These are phyloP conservation scores for Littorina saxatilis DNA, from an alignment of 1,140 invertebrate genomes.

Conservation along the genomic window DNA sequence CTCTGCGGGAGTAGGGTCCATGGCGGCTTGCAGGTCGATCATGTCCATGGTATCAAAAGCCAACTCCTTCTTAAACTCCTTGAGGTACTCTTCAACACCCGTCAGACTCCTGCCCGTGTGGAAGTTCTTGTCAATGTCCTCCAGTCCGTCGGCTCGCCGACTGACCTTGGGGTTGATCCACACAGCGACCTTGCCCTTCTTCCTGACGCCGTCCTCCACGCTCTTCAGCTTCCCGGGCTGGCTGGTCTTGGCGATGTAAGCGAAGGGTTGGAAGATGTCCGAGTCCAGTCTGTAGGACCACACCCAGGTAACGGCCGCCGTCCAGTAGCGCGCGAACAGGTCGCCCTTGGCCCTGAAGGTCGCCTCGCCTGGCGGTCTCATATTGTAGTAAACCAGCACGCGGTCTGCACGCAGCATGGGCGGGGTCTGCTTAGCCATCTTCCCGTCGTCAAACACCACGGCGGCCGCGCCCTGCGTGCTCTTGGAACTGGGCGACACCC, in stretches of 20 bases:
- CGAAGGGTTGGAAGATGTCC: constrained; percentile 21
- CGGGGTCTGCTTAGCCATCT: constrained; percentile 3
- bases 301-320: constrained; percentile 19
- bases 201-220: too few relatives aligned
- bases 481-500: background rate
- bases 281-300: constrained; percentile 12
- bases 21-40: constrained; percentile 53
- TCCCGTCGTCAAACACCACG: constrained; percentile 18
- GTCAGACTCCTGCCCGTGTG: background rate
- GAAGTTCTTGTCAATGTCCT: constrained; percentile 9
- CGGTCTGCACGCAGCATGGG: background rate
- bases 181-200: background rate
- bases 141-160: background rate
- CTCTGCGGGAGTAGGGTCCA: constrained; percentile 56
- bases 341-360: background rate
- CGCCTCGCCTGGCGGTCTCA: constrained; percentile 1
- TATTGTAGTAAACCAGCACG: constrained; percentile 14
- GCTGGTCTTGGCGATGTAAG: background rate
- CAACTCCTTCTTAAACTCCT: background rate
- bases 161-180: constrained; percentile 1
- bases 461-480: background rate
- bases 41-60: constrained; percentile 46
- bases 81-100: background rate
- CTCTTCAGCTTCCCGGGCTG: background rate
- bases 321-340: background rate